phyloP scores from a whole-genome alignment of 2,113 vertebrate genomes.

The Seriola quinqueradiata region DNA sequence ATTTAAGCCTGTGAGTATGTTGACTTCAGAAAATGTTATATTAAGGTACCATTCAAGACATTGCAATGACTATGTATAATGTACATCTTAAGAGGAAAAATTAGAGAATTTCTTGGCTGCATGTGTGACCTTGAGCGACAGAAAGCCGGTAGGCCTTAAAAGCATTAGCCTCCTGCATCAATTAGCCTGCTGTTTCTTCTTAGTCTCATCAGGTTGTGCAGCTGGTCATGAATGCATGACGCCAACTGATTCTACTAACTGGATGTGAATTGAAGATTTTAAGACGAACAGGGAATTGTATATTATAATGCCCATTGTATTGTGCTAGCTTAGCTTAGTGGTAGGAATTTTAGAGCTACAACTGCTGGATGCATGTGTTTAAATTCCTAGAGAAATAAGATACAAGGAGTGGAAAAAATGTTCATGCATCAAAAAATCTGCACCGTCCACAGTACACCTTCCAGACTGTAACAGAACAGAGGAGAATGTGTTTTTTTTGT shows the following conservation, averaged over 20 bases:
- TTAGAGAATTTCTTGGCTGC: constrained; percentile 6
- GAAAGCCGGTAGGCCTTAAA: constrained; percentile 48
- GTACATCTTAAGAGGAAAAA: constrained; percentile 6
- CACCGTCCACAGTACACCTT: neutral
- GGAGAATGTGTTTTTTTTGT: too few species aligned
- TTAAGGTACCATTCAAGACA: neutral
- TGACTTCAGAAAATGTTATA: neutral
- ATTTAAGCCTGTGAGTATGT: constrained; percentile 15
- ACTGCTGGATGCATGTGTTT: neutral
- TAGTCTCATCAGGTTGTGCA: constrained; percentile 35
- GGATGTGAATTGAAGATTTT: constrained; percentile 22
- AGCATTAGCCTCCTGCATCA: constrained; percentile 53
- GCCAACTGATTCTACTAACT: constrained; percentile 22
- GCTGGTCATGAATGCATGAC: constrained; percentile 22
- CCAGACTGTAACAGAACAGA: neutral
- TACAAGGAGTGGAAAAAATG: neutral
- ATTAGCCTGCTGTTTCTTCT: constrained; percentile 57
- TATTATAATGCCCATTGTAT: neutral
- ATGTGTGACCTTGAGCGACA: constrained; percentile 56
- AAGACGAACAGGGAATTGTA: neutral
- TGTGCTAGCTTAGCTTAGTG: neutral
- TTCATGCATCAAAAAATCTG: neutral
- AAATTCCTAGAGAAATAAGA: neutral
- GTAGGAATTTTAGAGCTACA: neutral
- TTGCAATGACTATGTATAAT: neutral